phyloP scores from a whole-genome alignment of 2,888 invertebrate species.

The Mechanitis mazaeus region DNA sequence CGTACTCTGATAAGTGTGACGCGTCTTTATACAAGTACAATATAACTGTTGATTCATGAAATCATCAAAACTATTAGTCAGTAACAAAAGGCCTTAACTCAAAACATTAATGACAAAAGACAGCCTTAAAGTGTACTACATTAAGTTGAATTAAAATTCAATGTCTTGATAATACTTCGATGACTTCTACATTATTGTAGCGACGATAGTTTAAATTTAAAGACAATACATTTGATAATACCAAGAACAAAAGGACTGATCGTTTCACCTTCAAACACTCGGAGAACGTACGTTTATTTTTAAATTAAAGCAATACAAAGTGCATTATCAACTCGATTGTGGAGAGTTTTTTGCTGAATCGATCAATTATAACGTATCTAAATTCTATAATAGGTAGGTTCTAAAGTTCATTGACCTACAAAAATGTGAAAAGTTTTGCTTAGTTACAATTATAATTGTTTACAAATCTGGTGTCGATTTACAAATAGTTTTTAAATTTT shows the following conservation, averaged over 20 bases:
- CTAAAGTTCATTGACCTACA: no score
- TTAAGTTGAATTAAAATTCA: not conserved
- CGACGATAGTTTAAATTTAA: conserved; percentile 6
- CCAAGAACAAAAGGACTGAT: conserved; percentile 10
- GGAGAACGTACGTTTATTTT: not conserved
- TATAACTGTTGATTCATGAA: conserved; percentile 41
- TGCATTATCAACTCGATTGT: no score
- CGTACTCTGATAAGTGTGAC: conserved; percentile 27
- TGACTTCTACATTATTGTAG: not conserved
- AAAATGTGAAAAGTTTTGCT: no score
- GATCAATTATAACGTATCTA: no score
- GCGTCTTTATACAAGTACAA: conserved; percentile 19
- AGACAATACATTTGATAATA: conserved; percentile 8
- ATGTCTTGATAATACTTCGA: conserved; percentile 5
- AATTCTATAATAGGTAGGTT: no score
- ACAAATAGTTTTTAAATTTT: no score
- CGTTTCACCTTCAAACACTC: conserved; percentile 7
- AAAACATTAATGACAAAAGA: not conserved
- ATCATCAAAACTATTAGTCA: conserved; percentile 36
- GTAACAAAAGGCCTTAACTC: conserved; percentile 11
- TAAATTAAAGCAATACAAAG: not conserved
- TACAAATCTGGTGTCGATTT: no score
- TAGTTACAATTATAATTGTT: no score
- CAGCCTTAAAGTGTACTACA: not conserved
- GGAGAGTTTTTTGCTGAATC: no score